Percentiles rank a stretch among this genome's conserved stretches.
Evolutionary conservation across 2,113 vertebrate species (phyloP).

Genomic region (Nestor notabilis): DNA sequence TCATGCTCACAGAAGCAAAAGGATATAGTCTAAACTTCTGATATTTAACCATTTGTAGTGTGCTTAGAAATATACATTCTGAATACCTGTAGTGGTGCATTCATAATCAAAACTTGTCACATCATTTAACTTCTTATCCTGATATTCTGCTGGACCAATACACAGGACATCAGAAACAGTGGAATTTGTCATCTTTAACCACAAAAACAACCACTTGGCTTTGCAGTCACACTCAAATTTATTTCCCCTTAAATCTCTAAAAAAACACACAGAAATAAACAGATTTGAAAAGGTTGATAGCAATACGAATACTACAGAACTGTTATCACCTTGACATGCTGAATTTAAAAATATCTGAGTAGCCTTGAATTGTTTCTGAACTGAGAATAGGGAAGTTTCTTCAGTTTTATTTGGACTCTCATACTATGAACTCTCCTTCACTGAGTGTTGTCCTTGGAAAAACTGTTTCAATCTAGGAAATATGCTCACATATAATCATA

Average conservation of each 20-base stretch:
- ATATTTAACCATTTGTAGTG: background rate
- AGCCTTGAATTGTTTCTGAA: background rate
- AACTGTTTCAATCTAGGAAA: background rate
- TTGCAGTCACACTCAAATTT: conserved; percentile 97
- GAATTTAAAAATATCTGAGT: background rate
- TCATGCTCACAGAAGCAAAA: background rate
- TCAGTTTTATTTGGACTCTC: background rate
- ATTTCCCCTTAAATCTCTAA: conserved; percentile 96
- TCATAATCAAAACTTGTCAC: conserved; percentile 90
- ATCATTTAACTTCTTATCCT: conserved; percentile 93
- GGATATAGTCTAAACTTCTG: background rate
- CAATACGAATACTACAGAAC: conserved; percentile 10
- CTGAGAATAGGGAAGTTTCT: background rate
- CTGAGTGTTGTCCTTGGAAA: background rate
- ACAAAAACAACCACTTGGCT: conserved; percentile 95
- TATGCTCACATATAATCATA: background rate
- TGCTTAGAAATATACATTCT: conserved; percentile 53
- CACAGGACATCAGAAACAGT: conserved; percentile 94
- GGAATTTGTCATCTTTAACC: conserved; percentile 97
- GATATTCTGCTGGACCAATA: conserved; percentile 89
- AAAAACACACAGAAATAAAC: conserved; percentile 63
- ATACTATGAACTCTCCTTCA: background rate
- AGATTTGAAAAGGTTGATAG: conserved; percentile 23
- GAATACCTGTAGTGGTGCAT: conserved; percentile 91
- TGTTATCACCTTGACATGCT: conserved; percentile 25